Evolutionary conservation across 2,113 vertebrate species (phyloP), one percentile per base, ranked within the genome.

Genomic region (Ciconia boyciana): DNA sequence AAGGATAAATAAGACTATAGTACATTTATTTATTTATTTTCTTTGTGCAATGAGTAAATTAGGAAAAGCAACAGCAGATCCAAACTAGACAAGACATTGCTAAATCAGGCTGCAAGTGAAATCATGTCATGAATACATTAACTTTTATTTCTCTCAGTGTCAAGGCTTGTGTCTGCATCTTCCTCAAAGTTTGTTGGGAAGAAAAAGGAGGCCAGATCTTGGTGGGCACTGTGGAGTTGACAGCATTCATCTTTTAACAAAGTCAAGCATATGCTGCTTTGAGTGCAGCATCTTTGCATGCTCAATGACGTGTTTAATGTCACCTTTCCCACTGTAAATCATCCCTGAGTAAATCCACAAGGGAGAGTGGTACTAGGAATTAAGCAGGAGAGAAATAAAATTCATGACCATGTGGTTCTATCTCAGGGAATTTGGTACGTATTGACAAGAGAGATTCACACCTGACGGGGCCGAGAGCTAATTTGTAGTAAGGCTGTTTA

Each of bases 21-120:
- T 95, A 77, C 91, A 98, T 66, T 98, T 98, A 98, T 96, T 98
- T 98, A 98, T 98, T 98, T 98, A 98, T 98, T 98, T 98, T 97
- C 94, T 97, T 97, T 98, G 97, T 97, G 96, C 94, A 94, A 96
- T 54, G 95, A 98, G 97, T 96, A 98, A 98, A 98, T 98, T 98
- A 98, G 96, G 96, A 96, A 96, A 96, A 96, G 97, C 96, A 97
- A 93, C 90, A 86, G 95, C 94, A 80, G 96, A 97, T 89, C 94
- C 94, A 95, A 97, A 98, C 97, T 93, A 97, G 97, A 97, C 95
- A 98, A 97, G 96, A 95, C 89, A 58, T 96, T 96, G 96, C 96
- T 98, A 98, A 98, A 98, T 96, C 96, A 93, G 94, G 95, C 97
- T 97, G 97, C 95, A 90, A 98, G 96, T 93, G 96, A 97, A 97